Base-by-base conservation (phyloP, 2,888 invertebrate genomes). In the Lysandra bellargus region DNA sequence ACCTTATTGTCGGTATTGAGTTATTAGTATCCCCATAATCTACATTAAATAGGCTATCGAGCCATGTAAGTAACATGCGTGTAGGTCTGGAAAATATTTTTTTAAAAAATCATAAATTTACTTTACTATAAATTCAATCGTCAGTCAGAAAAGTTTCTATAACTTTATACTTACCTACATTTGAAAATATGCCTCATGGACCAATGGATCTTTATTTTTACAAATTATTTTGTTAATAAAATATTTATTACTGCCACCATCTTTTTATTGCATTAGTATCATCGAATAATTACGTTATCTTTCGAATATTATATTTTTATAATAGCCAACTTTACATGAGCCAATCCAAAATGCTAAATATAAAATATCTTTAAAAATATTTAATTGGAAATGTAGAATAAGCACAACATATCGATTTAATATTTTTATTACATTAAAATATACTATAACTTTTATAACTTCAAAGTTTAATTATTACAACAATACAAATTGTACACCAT, bases 381-480 rank as follows among this genome's bases (percentile, higher is more conserved):
- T 44, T 9, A 44, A 44, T 61, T 61, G 23, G 23, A 0, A 74
- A 44, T 49, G 30, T 1, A 44, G 0, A 44, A 75, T 75, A 49
- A 49, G 0, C 0, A 49, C n/a, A 75, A 44, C n/a, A 12, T 1
- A 9, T 14, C 14, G 7, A 76, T 76, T 76, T 57, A 33, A 53
- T 57, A 49, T 14, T 76, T 76, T 76, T 76, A 76, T 76, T 76
- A 76, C 76, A 76, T 57, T 76, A 76, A 76, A 76, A 76, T 57
- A 76, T 57, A 30, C 53, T 75, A 75, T 75, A 75, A 75, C 44
- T 57, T 53, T 69, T 69, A 69, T 69, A 69, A 69, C 33, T 69
- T 37, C 33, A 17, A 37, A 69, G 64, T 69, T 64, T 4, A 12
- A 69, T 37, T 37, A 69, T 73, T 73, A 73, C 73, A 73, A 73